Percentiles rank a stretch among this genome's conserved stretches.
These are phyloP conservation scores for Anser cygnoides DNA, from an alignment of 2,113 vertebrate genomes.

Conservation along the genomic window DNA sequence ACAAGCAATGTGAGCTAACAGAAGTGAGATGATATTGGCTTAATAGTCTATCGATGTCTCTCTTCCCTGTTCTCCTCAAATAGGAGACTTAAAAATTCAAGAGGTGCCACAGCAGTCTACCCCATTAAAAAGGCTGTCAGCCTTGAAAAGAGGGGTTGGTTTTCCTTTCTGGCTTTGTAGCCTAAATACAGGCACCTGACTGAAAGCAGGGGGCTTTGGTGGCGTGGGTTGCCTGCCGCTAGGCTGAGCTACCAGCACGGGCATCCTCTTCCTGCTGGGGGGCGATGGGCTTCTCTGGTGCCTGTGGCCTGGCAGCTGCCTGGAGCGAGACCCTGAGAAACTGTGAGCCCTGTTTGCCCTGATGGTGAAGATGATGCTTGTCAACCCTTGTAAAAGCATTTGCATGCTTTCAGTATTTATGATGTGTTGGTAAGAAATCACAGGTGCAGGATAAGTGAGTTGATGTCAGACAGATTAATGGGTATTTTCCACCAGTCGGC, in stretches of 20 bases:
- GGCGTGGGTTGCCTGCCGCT: not conserved
- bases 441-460: not conserved
- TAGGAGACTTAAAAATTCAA: not conserved
- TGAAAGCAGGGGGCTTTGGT: not conserved
- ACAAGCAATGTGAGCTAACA: constrained; percentile 43
- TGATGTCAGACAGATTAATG: not conserved
- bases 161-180: not conserved
- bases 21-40: constrained; percentile 17
- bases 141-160: not conserved
- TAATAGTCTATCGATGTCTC: constrained; percentile 1
- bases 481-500: not conserved
- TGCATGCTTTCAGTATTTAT: not conserved
- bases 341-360: not conserved
- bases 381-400: not conserved
- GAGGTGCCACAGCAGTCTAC: not conserved
- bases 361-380: not conserved
- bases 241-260: not conserved
- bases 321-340: not conserved
- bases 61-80: not conserved
- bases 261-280: not conserved
- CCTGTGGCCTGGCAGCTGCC: not conserved
- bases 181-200: not conserved
- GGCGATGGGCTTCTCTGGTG: not conserved
- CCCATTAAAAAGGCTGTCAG: not conserved
- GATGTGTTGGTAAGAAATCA: not conserved